phyloP scores from a whole-genome alignment of 2,113 vertebrate genomes.

The Pseudonaja textilis region DNA sequence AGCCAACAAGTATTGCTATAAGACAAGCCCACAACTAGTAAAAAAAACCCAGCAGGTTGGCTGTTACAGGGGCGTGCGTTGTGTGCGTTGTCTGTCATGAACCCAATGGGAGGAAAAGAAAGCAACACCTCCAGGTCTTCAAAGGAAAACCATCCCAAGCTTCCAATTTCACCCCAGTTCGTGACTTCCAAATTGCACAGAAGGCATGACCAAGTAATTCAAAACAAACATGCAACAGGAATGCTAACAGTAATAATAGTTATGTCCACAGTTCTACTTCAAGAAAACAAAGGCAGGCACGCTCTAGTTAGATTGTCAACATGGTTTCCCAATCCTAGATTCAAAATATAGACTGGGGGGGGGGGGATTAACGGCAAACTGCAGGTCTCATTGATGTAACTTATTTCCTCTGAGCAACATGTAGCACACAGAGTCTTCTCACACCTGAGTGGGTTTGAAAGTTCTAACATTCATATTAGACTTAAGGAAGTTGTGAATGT shows the following conservation, averaged over 20 bases:
- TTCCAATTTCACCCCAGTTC: not conserved
- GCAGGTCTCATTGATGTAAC: not conserved
- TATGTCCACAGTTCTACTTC: not conserved
- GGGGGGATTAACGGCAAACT: not conserved
- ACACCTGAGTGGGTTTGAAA: not conserved
- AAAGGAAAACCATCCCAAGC: not conserved
- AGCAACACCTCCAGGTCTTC: slow-evolving; percentile 20
- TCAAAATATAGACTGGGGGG: not conserved
- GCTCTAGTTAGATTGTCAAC: slow-evolving; percentile 12
- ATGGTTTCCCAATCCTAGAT: not conserved
- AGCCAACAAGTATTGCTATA: slow-evolving; percentile 62
- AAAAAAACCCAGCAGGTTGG: slow-evolving; percentile 36
- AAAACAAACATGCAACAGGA: slow-evolving; percentile 21
- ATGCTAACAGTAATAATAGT: not conserved
- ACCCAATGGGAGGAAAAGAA: slow-evolving; percentile 25
- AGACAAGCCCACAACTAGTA: slow-evolving; percentile 55
- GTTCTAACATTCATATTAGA: not conserved
- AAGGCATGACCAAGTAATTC: slow-evolving; percentile 8
- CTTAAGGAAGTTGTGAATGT: not conserved
- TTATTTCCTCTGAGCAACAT: not conserved
- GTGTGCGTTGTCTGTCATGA: slow-evolving; percentile 45
- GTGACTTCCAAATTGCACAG: slow-evolving; percentile 14
- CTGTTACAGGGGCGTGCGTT: slow-evolving; percentile 48
- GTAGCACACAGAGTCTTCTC: not conserved
- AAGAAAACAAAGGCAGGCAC: not conserved